Conservation (phyloP, 2,888 invertebrate genomes). For the Trimorus sp. region DNA sequence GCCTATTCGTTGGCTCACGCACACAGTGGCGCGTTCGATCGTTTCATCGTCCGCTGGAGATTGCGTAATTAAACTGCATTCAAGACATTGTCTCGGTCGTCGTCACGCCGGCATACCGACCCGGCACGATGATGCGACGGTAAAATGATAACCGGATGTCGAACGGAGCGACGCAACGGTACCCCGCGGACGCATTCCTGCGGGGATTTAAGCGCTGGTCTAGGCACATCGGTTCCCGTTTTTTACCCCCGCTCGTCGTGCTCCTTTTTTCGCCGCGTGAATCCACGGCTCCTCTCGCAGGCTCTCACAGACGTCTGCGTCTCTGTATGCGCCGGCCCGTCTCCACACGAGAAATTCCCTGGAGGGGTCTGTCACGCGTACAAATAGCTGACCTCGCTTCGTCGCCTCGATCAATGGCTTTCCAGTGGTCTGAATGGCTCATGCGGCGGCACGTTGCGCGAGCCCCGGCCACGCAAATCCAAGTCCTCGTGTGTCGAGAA, state of each 20-base stretch:
- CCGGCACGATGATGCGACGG: constrained; percentile 15
- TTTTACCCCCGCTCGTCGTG: constrained; percentile 8
- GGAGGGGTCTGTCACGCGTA: constrained; percentile 80
- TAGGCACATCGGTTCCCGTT: constrained; percentile 41
- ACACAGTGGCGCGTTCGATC: constrained; percentile 63
- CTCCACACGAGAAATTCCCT: constrained; percentile 74
- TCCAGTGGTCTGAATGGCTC: constrained; percentile 75
- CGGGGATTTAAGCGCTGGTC: constrained; percentile 42
- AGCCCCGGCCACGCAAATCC: constrained; percentile 6
- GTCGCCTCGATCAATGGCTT: constrained; percentile 80
- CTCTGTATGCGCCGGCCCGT: constrained; percentile 63
- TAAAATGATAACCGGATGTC: constrained; percentile 36
- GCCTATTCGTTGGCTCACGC: constrained; percentile 67
- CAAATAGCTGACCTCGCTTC: constrained; percentile 81
- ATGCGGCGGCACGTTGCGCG: constrained; percentile 72
- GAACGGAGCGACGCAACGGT: constrained; percentile 27
- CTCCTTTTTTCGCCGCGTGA: constrained; percentile 19
- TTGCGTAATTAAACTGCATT: constrained; percentile 23
- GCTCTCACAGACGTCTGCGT: constrained; percentile 7
- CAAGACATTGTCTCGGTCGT: too few species aligned
- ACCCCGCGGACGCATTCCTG: constrained; percentile 27
- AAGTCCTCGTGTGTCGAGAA: too few species aligned
- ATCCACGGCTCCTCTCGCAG: constrained; percentile 56
- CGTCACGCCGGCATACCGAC: background rate
- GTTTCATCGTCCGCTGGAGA: constrained; percentile 13